Evolutionary conservation across 2,797 vertebrate genomes (phyloP).

Genomic region (Harpagifer antarcticus): DNA sequence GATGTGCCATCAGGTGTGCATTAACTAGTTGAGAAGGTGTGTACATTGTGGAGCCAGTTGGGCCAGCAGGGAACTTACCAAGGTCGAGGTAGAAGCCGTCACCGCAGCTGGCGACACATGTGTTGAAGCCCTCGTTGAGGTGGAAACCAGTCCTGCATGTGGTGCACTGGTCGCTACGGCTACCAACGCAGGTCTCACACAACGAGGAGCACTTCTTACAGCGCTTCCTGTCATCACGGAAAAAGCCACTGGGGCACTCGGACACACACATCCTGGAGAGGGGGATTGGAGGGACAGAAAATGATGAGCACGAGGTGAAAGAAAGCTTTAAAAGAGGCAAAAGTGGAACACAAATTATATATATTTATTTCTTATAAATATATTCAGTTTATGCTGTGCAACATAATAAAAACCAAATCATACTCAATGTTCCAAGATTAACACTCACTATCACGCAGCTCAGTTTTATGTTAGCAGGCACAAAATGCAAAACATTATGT

Average conservation of each 20-base stretch:
- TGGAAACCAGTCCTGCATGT: conserved; percentile 93
- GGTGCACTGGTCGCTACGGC: conserved; percentile 94
- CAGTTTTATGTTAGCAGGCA: conserved; percentile 21
- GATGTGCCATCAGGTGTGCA: neutral
- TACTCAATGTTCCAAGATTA: conserved; percentile 4
- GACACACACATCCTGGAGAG: conserved; percentile 92
- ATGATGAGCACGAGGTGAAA: conserved; percentile 8
- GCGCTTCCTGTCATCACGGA: conserved; percentile 95
- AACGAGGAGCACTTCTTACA: conserved; percentile 96
- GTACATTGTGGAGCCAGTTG: neutral
- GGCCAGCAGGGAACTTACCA: conserved; percentile 55
- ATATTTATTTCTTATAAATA: neutral
- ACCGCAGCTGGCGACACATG: conserved; percentile 89
- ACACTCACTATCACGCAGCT: conserved; percentile 15
- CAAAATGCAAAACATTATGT: conserved; percentile 29
- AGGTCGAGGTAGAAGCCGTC: conserved; percentile 91
- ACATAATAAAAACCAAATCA: neutral
- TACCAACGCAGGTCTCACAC: conserved; percentile 95
- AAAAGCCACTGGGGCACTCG: conserved; percentile 95
- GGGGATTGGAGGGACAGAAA: conserved; percentile 12
- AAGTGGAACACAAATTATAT: conserved; percentile 1
- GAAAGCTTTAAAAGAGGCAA: conserved; percentile 14
- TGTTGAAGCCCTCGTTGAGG: conserved; percentile 92
- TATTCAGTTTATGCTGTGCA: conserved; percentile 1
- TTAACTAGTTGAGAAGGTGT: neutral